These are phyloP conservation scores for Leptodactylus fuscus DNA, from an alignment of 2,113 vertebrate species.

Conservation along the genomic window DNA sequence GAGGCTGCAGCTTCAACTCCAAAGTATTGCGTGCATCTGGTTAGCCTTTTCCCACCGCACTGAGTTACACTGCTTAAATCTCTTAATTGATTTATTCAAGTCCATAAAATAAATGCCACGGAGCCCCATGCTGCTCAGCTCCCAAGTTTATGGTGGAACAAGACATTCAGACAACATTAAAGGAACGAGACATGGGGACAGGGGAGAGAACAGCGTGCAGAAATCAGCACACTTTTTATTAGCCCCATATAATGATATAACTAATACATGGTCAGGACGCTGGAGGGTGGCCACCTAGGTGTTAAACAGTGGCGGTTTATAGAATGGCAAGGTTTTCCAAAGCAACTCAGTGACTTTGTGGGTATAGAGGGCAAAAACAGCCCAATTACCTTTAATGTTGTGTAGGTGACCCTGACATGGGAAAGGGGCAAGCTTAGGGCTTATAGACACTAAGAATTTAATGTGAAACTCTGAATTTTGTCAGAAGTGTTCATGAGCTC, in stretches of 20 bases:
- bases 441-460: background rate
- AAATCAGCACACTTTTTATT: constrained; percentile 49
- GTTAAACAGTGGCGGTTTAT: background rate
- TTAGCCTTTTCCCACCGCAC: constrained; percentile 52
- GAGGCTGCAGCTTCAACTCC: constrained; percentile 30
- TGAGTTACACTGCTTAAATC: constrained; percentile 54
- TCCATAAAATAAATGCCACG: constrained; percentile 53
- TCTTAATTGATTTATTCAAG: constrained; percentile 59
- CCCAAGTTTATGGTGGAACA: constrained; percentile 41
- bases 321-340: background rate
- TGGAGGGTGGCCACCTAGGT: constrained; percentile 35
- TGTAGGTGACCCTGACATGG: background rate
- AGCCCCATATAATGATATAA: constrained; percentile 45
- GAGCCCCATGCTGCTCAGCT: constrained; percentile 57
- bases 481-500: background rate
- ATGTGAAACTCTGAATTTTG: background rate
- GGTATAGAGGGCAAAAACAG: background rate
- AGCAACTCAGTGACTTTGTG: background rate
- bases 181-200: constrained; percentile 15
- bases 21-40: constrained; percentile 57
- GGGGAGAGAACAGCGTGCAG: constrained; percentile 7
- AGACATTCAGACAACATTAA: constrained; percentile 22
- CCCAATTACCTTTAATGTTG: background rate
- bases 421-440: background rate
- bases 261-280: constrained; percentile 21